Conservation (phyloP, 2,797 vertebrate genomes). For the Ceryle rudis region DNA sequence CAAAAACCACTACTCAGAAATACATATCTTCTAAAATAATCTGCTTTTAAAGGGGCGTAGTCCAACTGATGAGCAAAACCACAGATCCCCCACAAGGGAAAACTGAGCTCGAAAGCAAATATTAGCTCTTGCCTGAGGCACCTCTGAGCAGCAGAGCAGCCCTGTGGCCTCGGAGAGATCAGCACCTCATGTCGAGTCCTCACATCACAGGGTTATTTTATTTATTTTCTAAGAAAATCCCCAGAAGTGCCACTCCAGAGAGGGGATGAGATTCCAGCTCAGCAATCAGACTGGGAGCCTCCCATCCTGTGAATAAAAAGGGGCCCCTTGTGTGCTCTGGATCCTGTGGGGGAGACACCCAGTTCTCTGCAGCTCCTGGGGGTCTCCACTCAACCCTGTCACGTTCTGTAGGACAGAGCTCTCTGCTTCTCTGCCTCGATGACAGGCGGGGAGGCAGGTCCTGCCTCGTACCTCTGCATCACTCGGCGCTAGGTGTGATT, state of each 20-base stretch:
- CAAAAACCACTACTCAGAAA: neutral
- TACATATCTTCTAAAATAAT: neutral
- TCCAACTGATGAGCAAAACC: neutral
- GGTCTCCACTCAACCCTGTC: rapidly evolving
- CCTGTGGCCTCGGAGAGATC: rapidly evolving
- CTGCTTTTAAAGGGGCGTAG: neutral
- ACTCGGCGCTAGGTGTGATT: rapidly evolving
- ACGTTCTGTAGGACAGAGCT: neutral
- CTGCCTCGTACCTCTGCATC: neutral
- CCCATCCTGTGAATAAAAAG: rapidly evolving
- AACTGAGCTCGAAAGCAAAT: neutral
- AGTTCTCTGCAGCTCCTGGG: neutral
- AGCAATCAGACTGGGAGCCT: rapidly evolving
- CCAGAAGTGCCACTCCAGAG: neutral
- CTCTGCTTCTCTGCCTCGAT: neutral
- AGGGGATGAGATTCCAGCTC: neutral
- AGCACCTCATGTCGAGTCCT: rapidly evolving
- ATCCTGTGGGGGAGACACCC: neutral
- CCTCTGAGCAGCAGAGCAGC: neutral
- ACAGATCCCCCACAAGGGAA: neutral
- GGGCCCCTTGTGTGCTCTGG: rapidly evolving
- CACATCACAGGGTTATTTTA: neutral
- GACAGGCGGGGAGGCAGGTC: neutral
- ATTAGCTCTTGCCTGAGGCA: neutral
- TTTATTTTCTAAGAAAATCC: neutral